Evolutionary conservation across 2,113 vertebrate genomes (phyloP), one percentile per base, ranked within the genome.

Genomic region (Mesitornis unicolor): DNA sequence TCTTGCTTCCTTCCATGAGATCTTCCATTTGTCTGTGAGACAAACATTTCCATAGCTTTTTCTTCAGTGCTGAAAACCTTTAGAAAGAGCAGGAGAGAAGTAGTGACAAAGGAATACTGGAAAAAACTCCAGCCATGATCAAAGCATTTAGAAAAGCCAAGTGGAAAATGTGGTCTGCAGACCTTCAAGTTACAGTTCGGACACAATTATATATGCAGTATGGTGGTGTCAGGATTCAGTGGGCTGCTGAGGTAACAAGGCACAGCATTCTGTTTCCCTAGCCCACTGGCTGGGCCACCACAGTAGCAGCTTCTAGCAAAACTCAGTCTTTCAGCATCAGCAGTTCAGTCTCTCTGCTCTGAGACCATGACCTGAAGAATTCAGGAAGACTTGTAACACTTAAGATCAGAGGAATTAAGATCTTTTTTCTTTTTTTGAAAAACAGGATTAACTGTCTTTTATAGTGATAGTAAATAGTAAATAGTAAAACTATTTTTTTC

Each of bases 401-500:
- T 47, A 21, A n/a, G 15, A 69, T 79, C 2, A 16, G 11, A 69
- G 7, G 6, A 8, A 6, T 26, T 73, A 10, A 33, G 26, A 15
- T 35, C 2, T 28, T 28, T 12, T 25, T 38, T 10, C 33, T 9
- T 10, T 43, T 38, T 17, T 12, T 47, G 7, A 40, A 79, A 50
- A 25, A 26, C 2, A 80, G 9, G 6, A 35, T 29, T n/a, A 42
- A 18, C 18, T 50, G 16, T 3, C 56, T 76, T 61, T 83, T 22
- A 40, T 33, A 59, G 65, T 13, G 8, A n/a, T 28, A 79, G 20
- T 13, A 36, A 57, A 16, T 13, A 75, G 11, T 53, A n/a, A n/a
- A n/a, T 24, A 31, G 0, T 53, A 18, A 45, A 33, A 3, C 29
- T 2, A 21, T n/a, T 48, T 25, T 18, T 19, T 7, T 2, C 7